Conservation (phyloP, 2,888 invertebrate species). For the Pollenia griseotomentosa region DNA sequence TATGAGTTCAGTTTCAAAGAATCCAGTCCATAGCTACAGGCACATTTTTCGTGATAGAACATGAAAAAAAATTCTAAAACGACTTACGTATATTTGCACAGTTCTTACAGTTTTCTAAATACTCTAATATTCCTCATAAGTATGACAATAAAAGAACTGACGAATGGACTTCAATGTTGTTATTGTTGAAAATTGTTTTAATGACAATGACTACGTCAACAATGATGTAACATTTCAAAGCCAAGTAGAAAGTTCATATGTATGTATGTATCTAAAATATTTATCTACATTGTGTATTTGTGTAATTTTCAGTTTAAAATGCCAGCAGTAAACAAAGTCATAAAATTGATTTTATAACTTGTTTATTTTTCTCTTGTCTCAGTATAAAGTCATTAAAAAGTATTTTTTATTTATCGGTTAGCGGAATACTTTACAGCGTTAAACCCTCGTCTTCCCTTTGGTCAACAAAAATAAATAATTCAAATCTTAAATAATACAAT, state of each 20-base stretch:
- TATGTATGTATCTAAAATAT: background rate
- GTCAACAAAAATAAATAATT: too few relatives aligned
- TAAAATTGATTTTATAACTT: conserved; percentile 42
- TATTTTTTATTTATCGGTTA: too few relatives aligned
- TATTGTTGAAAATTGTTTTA: conserved; percentile 11
- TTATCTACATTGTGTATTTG: conserved; percentile 10
- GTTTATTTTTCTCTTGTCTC: conserved; percentile 3
- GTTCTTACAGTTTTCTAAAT: conserved; percentile 2
- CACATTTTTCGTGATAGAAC: too few relatives aligned
- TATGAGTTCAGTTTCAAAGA: too few relatives aligned
- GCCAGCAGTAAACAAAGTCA: conserved; percentile 41
- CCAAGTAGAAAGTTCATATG: background rate
- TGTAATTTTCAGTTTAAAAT: conserved; percentile 21
- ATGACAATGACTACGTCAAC: conserved; percentile 43
- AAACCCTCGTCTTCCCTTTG: too few relatives aligned
- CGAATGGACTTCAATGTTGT: conserved; percentile 43
- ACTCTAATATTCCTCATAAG: conserved; percentile 27
- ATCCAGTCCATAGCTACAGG: too few relatives aligned
- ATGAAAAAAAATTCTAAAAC: background rate
- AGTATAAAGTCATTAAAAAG: conserved; percentile 9
- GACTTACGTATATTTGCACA: conserved; percentile 3
- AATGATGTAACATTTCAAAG: conserved; percentile 25
- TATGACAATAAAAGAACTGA: conserved; percentile 30
- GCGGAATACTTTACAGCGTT: too few relatives aligned
- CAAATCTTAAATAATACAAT: too few relatives aligned